Evolutionary conservation across 2,888 invertebrate species (phyloP).

Genomic region (Cephonodes hylas): DNA sequence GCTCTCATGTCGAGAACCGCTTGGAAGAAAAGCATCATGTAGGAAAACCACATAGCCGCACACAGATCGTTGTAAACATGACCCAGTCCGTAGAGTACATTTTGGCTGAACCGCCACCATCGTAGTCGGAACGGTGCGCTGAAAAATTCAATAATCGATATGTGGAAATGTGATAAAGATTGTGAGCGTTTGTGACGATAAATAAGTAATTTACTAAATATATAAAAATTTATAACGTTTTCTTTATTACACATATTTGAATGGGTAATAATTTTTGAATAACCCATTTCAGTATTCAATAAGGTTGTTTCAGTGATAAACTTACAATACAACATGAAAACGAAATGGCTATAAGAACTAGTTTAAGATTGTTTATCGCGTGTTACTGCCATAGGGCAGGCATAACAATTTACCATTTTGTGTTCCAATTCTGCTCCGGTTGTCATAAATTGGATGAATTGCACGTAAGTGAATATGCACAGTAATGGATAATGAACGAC

Average conservation of each 20-base stretch:
- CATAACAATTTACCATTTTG: slow-evolving; percentile 42
- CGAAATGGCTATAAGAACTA: not conserved
- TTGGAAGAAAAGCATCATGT: slow-evolving; percentile 92
- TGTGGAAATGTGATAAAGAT: not conserved
- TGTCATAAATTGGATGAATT: slow-evolving; percentile 55
- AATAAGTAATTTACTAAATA: not conserved
- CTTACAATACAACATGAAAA: not conserved
- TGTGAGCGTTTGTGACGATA: too few relatives aligned
- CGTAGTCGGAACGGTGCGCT: slow-evolving; percentile 54
- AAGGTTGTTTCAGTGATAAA: not conserved
- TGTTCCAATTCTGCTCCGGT: slow-evolving; percentile 39
- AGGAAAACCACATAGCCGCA: slow-evolving; percentile 98
- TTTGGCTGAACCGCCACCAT: slow-evolving; percentile 70
- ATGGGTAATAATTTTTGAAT: not conserved
- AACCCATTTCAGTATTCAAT: not conserved
- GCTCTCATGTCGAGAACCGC: slow-evolving; percentile 81
- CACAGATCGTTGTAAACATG: slow-evolving; percentile 97
- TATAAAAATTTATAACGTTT: not conserved
- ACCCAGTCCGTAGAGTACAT: slow-evolving; percentile 84
- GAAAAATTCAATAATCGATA: slow-evolving; percentile 27
- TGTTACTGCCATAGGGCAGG: slow-evolving; percentile 15
- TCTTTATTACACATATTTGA: not conserved
- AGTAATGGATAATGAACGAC: slow-evolving; percentile 36
- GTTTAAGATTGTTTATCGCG: not conserved
- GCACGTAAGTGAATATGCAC: slow-evolving; percentile 37